Conservation (phyloP, 2,888 invertebrate genomes). For the Cephus pulcher region DNA sequence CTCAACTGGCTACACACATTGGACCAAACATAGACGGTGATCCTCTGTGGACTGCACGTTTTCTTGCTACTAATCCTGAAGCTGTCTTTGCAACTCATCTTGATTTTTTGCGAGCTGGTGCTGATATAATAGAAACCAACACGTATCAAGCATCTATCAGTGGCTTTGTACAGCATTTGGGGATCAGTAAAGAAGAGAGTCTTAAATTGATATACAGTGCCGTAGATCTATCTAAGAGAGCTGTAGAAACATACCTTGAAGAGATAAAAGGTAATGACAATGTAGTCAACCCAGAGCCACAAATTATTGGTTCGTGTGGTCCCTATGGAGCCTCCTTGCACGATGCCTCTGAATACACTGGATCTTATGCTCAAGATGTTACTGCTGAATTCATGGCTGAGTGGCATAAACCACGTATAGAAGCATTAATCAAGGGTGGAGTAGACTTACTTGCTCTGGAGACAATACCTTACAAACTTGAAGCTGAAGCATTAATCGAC, state of each 20-base stretch:
- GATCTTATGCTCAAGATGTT: constrained; percentile 79
- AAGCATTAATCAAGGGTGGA: constrained; percentile 82
- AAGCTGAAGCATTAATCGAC: constrained; percentile 86
- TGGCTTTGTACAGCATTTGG: constrained; percentile 81
- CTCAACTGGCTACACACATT: constrained; percentile 82
- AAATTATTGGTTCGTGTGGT: constrained; percentile 90
- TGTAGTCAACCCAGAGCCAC: constrained; percentile 64
- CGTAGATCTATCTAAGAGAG: constrained; percentile 80
- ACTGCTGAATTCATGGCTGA: constrained; percentile 75
- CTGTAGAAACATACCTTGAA: constrained; percentile 65
- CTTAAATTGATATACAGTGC: constrained; percentile 79
- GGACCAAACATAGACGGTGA: constrained; percentile 84
- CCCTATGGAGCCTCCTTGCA: constrained; percentile 92
- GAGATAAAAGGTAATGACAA: constrained; percentile 70
- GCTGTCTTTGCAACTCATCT: constrained; percentile 84
- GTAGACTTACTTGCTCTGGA: constrained; percentile 90
- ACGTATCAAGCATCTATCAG: constrained; percentile 89
- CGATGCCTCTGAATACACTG: constrained; percentile 94
- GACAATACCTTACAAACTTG: constrained; percentile 88
- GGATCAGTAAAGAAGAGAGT: constrained; percentile 76
- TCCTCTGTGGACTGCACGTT: constrained; percentile 89
- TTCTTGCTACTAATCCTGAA: constrained; percentile 82
- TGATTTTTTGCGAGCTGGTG: constrained; percentile 87
- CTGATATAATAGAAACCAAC: constrained; percentile 88
- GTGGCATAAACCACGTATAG: constrained; percentile 88